Percentiles rank a stretch among this genome's conserved stretches.
Evolutionary conservation across 2,888 invertebrate genomes (phyloP).

Genomic region (Clistopyga incitator): DNA sequence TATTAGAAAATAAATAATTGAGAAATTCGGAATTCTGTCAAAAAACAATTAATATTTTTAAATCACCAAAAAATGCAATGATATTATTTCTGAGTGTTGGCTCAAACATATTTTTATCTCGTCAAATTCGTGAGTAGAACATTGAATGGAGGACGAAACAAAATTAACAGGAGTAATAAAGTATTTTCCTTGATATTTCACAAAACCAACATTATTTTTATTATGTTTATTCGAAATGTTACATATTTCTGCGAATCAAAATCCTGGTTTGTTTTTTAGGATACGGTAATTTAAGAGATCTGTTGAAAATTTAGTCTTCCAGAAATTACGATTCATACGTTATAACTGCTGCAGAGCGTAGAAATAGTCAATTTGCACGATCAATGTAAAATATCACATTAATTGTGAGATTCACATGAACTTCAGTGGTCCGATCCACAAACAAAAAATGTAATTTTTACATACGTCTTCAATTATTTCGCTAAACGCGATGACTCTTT

Average conservation of each 20-base stretch:
- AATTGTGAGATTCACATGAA: background rate
- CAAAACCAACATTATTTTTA: background rate
- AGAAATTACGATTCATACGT: background rate
- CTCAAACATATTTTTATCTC: background rate
- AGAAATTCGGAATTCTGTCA: slow-evolving; percentile 5
- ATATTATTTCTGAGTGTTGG: background rate
- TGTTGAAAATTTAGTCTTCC: slow-evolving; percentile 1
- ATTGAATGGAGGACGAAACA: slow-evolving; percentile 1
- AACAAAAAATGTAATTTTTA: background rate
- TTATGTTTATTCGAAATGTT: background rate
- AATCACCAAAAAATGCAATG: background rate
- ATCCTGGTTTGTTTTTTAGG: slow-evolving; percentile 6
- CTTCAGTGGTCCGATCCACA: background rate
- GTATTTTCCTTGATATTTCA: slow-evolving; percentile 7
- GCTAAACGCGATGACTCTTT: background rate
- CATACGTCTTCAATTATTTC: background rate
- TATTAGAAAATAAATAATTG: slow-evolving; percentile 3
- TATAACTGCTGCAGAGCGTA: background rate
- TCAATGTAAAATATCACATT: background rate
- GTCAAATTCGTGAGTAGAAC: background rate
- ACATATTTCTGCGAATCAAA: slow-evolving; percentile 16
- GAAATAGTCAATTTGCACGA: background rate
- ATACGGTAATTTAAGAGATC: background rate
- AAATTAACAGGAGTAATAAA: slow-evolving; percentile 12
- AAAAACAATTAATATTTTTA: background rate